Evolutionary conservation across 1,140 invertebrate species (phyloP), one percentile per base, ranked within the genome.

Genomic region (Druon quercuslanigerum): DNA sequence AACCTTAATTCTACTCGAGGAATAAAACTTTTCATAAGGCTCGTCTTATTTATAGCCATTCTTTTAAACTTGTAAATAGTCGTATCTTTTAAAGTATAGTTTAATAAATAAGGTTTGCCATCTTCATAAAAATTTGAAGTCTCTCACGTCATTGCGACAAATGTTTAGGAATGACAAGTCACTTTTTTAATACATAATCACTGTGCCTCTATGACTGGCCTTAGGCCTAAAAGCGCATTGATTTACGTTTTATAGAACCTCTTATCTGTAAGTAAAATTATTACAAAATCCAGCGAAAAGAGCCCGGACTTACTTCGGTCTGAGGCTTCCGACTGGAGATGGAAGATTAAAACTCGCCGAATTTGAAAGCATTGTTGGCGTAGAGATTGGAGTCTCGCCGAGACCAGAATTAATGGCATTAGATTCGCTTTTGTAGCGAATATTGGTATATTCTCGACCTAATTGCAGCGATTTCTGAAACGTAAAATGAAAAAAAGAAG

Each of bases 381-480:
- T 85, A 14, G 86, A 78, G 70, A 82, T 73, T 1, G 87, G 82
- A 40, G 82, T 87, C 52, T 90, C 88, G 16, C 78, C 82, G n/a
- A 80, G 70, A 73, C 78, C 78, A n/a, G 80, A 81, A 33, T 75
- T 86, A n/a, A 82, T 72, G 7, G 78, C 81, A 76, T 85, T 88
- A 57, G 84, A 86, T 78, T 92, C 90, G 75, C 90, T 91, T 79
- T 91, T 91, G 81, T 95, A 96, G 81, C 94, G 93, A 84, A 98
- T 98, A 91, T 98, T 98, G 50, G 96, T 97, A 89, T 98, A 98
- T 89, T 98, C 97, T 81, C 96, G 92, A 3, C 97, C 97, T 57
- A 96, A 92, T 87, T 96, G 95, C 57, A 96, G 90, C 80, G 94
- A 95, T 93, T 95, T 96, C 95, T 97, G 80, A 85, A 88, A 87